Percentiles rank a stretch among this genome's conserved stretches.
Evolutionary conservation across 2,888 invertebrate species (phyloP).

Genomic region (Cataglyphis livida): DNA sequence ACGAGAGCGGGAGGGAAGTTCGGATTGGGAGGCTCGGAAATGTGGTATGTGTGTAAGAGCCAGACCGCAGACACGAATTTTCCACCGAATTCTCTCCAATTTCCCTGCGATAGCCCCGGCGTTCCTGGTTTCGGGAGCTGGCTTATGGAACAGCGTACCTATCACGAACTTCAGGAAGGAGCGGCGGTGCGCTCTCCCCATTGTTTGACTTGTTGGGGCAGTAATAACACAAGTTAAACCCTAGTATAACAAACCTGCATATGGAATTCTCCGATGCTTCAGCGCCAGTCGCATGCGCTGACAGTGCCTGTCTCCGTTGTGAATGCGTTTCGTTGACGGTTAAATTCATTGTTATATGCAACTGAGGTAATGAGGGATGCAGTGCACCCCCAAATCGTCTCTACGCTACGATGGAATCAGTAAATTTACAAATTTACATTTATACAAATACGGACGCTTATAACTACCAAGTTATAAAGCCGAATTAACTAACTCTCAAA

Average conservation of each 20-base stretch:
- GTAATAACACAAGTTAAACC: constrained; percentile 73
- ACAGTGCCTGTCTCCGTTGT: constrained; percentile 58
- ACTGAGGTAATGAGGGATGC: constrained; percentile 46
- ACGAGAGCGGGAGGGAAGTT: constrained; percentile 30
- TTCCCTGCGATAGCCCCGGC: constrained; percentile 61
- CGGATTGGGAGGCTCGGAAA: constrained; percentile 54
- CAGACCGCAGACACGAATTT: constrained; percentile 63
- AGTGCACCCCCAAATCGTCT: constrained; percentile 28
- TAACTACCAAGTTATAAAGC: not conserved
- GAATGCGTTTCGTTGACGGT: constrained; percentile 56
- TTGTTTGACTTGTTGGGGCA: constrained; percentile 72
- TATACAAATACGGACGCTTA: not conserved
- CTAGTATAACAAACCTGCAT: constrained; percentile 69
- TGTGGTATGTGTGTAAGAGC: constrained; percentile 62
- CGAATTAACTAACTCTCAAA: not conserved
- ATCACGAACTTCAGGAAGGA: constrained; percentile 66
- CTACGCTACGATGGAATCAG: constrained; percentile 18
- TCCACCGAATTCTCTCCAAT: constrained; percentile 68
- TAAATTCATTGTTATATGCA: constrained; percentile 62
- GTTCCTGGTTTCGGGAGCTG: constrained; percentile 59
- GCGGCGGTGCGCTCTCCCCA: constrained; percentile 55
- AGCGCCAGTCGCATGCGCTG: constrained; percentile 58
- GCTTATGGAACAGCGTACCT: constrained; percentile 63
- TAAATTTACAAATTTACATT: constrained; percentile 32
- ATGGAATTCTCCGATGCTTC: constrained; percentile 65